Evolutionary conservation across 2,113 vertebrate species (phyloP).

Genomic region (Lamprotornis superbus): DNA sequence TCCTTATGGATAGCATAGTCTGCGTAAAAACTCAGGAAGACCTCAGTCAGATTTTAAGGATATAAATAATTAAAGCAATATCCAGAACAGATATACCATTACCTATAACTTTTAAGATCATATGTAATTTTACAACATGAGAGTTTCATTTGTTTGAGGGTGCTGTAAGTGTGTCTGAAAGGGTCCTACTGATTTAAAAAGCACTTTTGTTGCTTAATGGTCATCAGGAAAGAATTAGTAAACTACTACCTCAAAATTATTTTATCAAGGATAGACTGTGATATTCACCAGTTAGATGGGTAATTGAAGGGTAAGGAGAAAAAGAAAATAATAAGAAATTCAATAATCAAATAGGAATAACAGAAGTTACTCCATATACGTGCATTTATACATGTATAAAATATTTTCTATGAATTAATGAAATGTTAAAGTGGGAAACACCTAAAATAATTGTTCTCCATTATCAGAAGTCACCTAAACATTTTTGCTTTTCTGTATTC

Average conservation of each 20-base stretch:
- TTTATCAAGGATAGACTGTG: constrained; percentile 12
- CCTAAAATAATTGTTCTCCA: background rate
- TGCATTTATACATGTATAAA: background rate
- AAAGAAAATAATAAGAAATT: background rate
- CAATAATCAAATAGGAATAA: background rate
- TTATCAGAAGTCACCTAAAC: background rate
- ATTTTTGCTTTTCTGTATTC: background rate
- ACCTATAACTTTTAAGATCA: background rate
- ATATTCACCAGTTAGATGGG: background rate
- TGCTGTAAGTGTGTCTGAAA: constrained; percentile 9
- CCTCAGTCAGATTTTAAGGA: background rate
- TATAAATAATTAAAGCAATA: background rate
- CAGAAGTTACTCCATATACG: background rate
- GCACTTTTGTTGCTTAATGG: background rate
- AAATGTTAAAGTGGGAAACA: background rate
- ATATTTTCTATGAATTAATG: background rate
- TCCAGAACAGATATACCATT: background rate
- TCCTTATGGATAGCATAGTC: background rate
- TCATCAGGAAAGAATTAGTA: background rate
- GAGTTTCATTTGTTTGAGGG: background rate
- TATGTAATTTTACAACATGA: background rate
- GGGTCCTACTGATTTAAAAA: constrained; percentile 6
- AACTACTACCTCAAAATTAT: constrained; percentile 27
- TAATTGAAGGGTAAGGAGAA: background rate
- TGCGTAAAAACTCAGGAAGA: background rate